These are phyloP conservation scores for Koerneria pararmatus DNA, from an alignment of 2,888 invertebrate species.

Conservation along the genomic window DNA sequence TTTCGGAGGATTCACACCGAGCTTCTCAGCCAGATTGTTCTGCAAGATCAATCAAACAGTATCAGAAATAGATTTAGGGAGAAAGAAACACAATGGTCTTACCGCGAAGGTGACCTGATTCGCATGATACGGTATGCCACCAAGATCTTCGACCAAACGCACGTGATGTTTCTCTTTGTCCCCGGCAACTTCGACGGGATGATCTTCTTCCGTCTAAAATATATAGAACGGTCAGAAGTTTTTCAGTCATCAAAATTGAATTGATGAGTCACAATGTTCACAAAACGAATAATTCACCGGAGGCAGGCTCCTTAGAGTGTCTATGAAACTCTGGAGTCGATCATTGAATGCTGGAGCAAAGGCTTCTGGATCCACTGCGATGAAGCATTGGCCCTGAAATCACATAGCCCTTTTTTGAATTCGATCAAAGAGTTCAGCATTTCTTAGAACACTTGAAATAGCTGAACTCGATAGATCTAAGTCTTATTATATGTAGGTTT, in stretches of 20 bases:
- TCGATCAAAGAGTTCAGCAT: too few species aligned
- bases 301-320: slow-evolving; percentile 44
- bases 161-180: slow-evolving; percentile 50
- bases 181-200: slow-evolving; percentile 47
- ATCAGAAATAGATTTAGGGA: too few species aligned
- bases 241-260: neutral
- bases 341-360: slow-evolving; percentile 52
- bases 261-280: neutral
- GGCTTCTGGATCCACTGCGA: slow-evolving; percentile 50
- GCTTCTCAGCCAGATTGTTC: slow-evolving; percentile 37
- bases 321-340: slow-evolving; percentile 48
- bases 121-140: slow-evolving; percentile 54
- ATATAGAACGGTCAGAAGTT: too few species aligned
- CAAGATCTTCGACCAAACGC: slow-evolving; percentile 40
- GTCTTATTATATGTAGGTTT: too few species aligned
- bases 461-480: too few species aligned
- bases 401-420: too few species aligned
- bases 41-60: slow-evolving; percentile 26
- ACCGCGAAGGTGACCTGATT: slow-evolving; percentile 47
- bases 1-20: slow-evolving; percentile 30
- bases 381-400: slow-evolving; percentile 54
- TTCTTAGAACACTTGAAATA: too few species aligned
- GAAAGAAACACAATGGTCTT: slow-evolving; percentile 2
- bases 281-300: slow-evolving; percentile 29
- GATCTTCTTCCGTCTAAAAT: slow-evolving; percentile 35